Evolutionary conservation across 2,113 vertebrate species (phyloP), one percentile per base, ranked within the genome.

Genomic region (Cyprinodon variegatus): DNA sequence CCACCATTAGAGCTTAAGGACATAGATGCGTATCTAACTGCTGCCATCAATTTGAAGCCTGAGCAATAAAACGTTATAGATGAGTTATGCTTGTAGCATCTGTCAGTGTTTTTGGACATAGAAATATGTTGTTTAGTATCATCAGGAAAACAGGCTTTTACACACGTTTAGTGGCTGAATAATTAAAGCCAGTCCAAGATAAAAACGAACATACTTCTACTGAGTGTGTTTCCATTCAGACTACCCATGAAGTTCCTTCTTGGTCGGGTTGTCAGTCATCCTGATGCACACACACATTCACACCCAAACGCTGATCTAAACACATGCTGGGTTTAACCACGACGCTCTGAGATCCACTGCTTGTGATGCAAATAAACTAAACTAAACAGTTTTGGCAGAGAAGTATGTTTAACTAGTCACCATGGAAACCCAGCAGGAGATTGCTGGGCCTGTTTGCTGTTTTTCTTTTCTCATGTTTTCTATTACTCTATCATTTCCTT

Each of bases 361-460:
- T 72, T 68, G 60, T 43, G 70, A 71, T 74, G 74, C 61, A 79
- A 85, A 81, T 79, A 67, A 65, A 39, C 12, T 64, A 38, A 9
- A 62, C 29, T 57, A 76, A 76, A 48, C 43, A 62, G 37, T 68
- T 64, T 5, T 40, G 13, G 3, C 15, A 6, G 63, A 64, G 15
- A 22, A 29, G 37, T 53, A 43, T 50, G 68, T 29, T 86, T 83
- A 72, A 85, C 38, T 45, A 41, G 84, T 89, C 80, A 29, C 83
- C 69, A 88, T 86, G 79, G 85, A 78, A 89, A 88, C 83, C 65
- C 74, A 53, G 60, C 77, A 79, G 75, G 80, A 63, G 67, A 46
- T 9, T 5, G 53, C 53, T 29, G 37, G 61, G 65, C 37, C 68
- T 76, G 41, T 70, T 22, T 20, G 29, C 43, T 76, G 43, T 13